Base-by-base conservation (phyloP, 1,140 invertebrate genomes). In the Colletes latitarsis region DNA sequence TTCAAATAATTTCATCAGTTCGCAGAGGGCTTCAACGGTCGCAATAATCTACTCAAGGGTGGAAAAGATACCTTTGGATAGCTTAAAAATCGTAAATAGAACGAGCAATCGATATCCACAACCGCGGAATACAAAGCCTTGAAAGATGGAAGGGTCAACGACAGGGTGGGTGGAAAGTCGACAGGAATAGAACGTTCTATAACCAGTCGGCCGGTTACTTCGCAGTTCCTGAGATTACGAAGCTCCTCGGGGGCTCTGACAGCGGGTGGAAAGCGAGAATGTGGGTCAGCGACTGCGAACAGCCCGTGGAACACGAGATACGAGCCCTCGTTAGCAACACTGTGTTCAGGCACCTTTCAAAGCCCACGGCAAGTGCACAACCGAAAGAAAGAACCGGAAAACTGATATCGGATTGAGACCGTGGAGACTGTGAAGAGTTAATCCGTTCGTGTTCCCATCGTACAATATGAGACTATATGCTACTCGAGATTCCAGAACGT, bases 91-190 rank as follows among this genome's bases (percentile, higher is more conserved):
- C 60, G 30, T 1, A 19, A 15, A 4, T 49, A 17, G 19, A 21
- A 21, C 9, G 62, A 60, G 46, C n/a, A 30, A 60, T 70, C 10
- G 64, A 79, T 49, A 17, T 3, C 49, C 17, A 70, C n/a, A 19
- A 49, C 19, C n/a, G 69, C 17, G 53, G 49, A 82, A 82, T 79
- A 53, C 72, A 74, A 52, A 76, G 62, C 72, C 21, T 69, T 73
- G 21, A 78, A 82, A 79, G 58, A 60, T 64, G 60, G 46, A 79
- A 88, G 85, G 83, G 83, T 87, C 86, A 88, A 88, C 81, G 86
- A 55, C 77, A 88, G 86, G 78, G 81, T 85, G 68, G 82, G 75
- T 82, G 84, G 84, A 74, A 71, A 78, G 74, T 71, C 9, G 64
- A 72, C 75, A 64, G 78, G 75, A 88, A 88, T 88, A 88, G 87